Percentiles rank a stretch among this genome's conserved stretches.
Evolutionary conservation across 2,888 invertebrate species (phyloP).

Genomic region (Euplagia quadripunctaria): DNA sequence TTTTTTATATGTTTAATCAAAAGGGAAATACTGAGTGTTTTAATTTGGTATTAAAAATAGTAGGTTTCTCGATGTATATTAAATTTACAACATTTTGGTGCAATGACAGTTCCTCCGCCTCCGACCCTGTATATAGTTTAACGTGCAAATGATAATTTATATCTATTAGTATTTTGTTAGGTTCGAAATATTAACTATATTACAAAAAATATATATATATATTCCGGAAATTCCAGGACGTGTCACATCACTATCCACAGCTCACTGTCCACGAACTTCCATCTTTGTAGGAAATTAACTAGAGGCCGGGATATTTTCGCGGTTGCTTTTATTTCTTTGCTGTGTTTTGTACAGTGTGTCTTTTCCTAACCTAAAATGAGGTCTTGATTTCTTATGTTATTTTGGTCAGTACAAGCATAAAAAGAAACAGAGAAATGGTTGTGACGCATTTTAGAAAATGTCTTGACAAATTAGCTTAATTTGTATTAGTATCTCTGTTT

Average conservation of each 20-base stretch:
- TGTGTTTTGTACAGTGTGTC: conserved; percentile 39
- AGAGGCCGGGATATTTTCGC: conserved; percentile 49
- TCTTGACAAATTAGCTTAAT: background rate
- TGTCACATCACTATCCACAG: conserved; percentile 38
- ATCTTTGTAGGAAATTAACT: conserved; percentile 53
- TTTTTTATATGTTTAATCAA: too few relatives aligned
- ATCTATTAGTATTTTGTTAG: too few relatives aligned
- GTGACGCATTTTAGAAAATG: background rate
- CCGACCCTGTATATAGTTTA: too few relatives aligned
- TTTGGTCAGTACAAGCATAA: background rate
- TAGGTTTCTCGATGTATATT: too few relatives aligned
- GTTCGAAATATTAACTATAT: background rate
- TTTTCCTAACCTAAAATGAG: conserved; percentile 43
- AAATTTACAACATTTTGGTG: too few relatives aligned
- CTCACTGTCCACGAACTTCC: conserved; percentile 44
- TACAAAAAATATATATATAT: background rate
- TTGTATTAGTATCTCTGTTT: background rate
- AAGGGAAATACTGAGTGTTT: too few relatives aligned
- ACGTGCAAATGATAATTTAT: too few relatives aligned
- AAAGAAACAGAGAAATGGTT: background rate
- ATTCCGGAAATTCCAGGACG: conserved; percentile 8
- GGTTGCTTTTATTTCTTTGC: conserved; percentile 45
- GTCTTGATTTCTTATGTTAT: conserved; percentile 38
- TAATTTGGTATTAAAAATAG: too few relatives aligned
- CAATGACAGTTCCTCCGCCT: too few relatives aligned